phyloP scores from a whole-genome alignment of 2,888 invertebrate species.

The Andrena trimmerana region DNA sequence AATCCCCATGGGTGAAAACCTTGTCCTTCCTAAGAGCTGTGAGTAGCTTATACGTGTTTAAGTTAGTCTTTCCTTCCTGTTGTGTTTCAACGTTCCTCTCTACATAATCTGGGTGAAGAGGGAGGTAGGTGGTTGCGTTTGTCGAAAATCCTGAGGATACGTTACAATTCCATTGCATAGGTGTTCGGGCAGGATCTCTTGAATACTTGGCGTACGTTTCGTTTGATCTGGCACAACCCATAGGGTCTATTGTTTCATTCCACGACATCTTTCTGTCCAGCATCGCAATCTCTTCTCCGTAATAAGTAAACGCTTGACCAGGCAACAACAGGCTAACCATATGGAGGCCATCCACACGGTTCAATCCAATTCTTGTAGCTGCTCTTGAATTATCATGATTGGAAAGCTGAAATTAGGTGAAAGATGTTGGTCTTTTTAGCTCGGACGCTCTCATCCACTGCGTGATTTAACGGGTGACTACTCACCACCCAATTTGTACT shows the following conservation, averaged over 20 bases:
- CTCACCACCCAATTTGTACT: slow-evolving; percentile 82
- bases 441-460: not conserved
- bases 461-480: not conserved
- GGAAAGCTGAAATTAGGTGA: slow-evolving; percentile 74
- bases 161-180: slow-evolving; percentile 82
- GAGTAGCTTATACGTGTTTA: slow-evolving; percentile 72
- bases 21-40: slow-evolving; percentile 70
- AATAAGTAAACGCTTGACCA: slow-evolving; percentile 87
- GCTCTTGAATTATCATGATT: slow-evolving; percentile 78
- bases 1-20: slow-evolving; percentile 75
- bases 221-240: slow-evolving; percentile 56
- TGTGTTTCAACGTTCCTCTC: slow-evolving; percentile 73
- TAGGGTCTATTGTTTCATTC: slow-evolving; percentile 75
- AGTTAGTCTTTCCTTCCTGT: slow-evolving; percentile 63
- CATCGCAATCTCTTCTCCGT: slow-evolving; percentile 83
- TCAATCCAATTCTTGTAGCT: slow-evolving; percentile 73
- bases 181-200: slow-evolving; percentile 79
- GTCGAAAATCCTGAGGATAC: slow-evolving; percentile 78
- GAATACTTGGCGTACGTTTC: slow-evolving; percentile 65
- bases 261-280: slow-evolving; percentile 63
- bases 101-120: slow-evolving; percentile 71
- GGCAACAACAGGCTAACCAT: slow-evolving; percentile 86
- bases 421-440: not conserved
- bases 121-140: slow-evolving; percentile 70
- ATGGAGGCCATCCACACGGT: slow-evolving; percentile 84